phyloP scores from a whole-genome alignment of 1,140 invertebrate genomes.

The Papilio glaucus region DNA sequence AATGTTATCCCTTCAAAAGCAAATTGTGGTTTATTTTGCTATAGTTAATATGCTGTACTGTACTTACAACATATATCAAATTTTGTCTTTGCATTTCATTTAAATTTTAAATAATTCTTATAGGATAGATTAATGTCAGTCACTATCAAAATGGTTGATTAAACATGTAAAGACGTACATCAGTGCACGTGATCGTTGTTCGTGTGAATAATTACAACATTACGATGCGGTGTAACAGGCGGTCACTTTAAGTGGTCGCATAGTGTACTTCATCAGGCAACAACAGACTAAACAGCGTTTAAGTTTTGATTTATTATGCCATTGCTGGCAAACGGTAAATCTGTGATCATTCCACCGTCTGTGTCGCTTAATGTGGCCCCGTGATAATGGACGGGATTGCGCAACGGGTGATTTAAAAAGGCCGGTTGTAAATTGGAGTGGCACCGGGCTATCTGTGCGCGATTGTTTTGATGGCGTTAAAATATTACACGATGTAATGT shows the following conservation, averaged over 20 bases:
- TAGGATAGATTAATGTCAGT: too few relatives aligned
- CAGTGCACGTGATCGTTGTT: not conserved
- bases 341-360: conserved; percentile 45
- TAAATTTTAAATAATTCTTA: too few relatives aligned
- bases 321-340: conserved; percentile 63
- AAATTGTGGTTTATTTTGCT: too few relatives aligned
- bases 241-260: conserved; percentile 54
- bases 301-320: conserved; percentile 76
- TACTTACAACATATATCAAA: too few relatives aligned
- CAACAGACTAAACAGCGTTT: conserved; percentile 62
- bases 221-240: conserved; percentile 48
- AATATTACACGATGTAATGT: conserved; percentile 17
- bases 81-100: too few relatives aligned
- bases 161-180: not conserved
- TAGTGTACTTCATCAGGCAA: conserved; percentile 59
- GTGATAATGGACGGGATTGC: conserved; percentile 31
- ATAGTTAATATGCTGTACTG: too few relatives aligned
- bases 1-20: too few relatives aligned
- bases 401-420: conserved; percentile 30
- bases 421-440: conserved; percentile 31
- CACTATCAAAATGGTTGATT: too few relatives aligned
- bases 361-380: conserved; percentile 20
- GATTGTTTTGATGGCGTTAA: conserved; percentile 32
- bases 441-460: conserved; percentile 21
- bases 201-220: conserved; percentile 25